Base-by-base conservation (phyloP, 2,797 vertebrate genomes). In the Hoplostethus atlanticus region DNA sequence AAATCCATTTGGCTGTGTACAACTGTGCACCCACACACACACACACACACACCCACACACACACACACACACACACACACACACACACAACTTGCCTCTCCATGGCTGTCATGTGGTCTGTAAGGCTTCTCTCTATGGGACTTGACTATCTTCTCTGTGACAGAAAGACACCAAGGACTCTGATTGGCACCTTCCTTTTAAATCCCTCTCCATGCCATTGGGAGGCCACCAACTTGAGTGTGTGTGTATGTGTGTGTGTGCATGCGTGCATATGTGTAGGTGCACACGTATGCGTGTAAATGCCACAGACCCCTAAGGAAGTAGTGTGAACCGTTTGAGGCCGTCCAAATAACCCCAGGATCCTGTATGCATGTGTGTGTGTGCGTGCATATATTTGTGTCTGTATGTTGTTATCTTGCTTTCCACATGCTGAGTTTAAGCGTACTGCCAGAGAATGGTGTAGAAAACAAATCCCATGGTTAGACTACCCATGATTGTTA, bases 291-390 rank as follows among this genome's bases (percentile, higher is more conserved):
- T 82, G 80, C 77, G 74, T 68, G 83, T 76, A 64, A 88, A 92
- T 89, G 85, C 64, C 60, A 89, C 63, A 53, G 63, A 86, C 84
- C 89, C 86, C 89, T 60, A 63, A 83, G 77, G 88, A 89, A 88
- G 80, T 77, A 68, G 57, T 65, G 52, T 77, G 73, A 86, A 84
- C 79, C 30, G 34, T 91, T 79, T 71, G 47, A 81, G 75, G 59
- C 70, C 71, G 86, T 90, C 74, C 68, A 86, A 83, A 77, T 64
- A 77, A 75, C 81, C 60, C 76, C 0, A 71, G 61, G 66, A 85
- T 81, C 59, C 40, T 57, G 64, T 62, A 66, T 69, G 74, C 77
- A 79, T 74, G 71, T 46, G 68, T 76, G 77, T 65, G 34, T n/a
- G 50, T 56, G 21, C 28, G 64, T 47, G 52, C 16, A 21, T 56